A percentile compares a stretch with the other conserved stretches of the same genome.
Conservation (phyloP, 1,140 invertebrate genomes). For the Cecropterus lyciades region DNA sequence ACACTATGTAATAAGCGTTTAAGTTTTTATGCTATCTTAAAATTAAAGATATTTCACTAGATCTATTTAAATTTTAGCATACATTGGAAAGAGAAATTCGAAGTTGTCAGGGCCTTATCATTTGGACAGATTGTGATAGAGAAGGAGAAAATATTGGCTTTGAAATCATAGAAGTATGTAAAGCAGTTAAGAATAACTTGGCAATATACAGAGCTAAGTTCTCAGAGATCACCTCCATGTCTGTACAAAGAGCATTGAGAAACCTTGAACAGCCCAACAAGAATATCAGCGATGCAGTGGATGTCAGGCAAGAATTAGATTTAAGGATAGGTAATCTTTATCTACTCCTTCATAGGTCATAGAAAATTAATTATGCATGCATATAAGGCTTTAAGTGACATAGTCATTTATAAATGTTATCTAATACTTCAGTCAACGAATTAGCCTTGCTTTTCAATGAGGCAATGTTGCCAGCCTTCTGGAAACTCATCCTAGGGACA, state of each 20-base stretch:
- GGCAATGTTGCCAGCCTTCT: too few species aligned
- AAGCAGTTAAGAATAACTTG: constrained; percentile 91
- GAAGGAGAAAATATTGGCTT: constrained; percentile 99
- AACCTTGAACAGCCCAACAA: constrained; percentile 93
- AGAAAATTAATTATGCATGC: too few species aligned
- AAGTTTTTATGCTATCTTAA: too few species aligned
- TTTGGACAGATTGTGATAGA: constrained; percentile 99
- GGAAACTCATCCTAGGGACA: too few species aligned
- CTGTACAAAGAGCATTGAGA: constrained; percentile 91
- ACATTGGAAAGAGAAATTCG: constrained; percentile 93
- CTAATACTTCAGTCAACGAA: too few species aligned
- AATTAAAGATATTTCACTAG: too few species aligned
- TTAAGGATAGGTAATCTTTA: constrained; percentile 93
- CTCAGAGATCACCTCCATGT: constrained; percentile 97
- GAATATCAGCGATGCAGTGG: constrained; percentile 96
- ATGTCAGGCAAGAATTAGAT: constrained; percentile 97
- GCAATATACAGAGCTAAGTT: constrained; percentile 95
- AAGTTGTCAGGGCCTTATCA: constrained; percentile 93
- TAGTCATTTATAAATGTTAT: too few species aligned
- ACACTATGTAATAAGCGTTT: too few species aligned
- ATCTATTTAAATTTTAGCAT: constrained; percentile 85
- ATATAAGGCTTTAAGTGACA: too few species aligned
- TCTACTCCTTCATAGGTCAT: too few species aligned
- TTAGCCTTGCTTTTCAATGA: too few species aligned
- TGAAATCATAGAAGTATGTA: constrained; percentile 98